These are phyloP conservation scores for Nesogale talazaci DNA, from an alignment of 2,113 vertebrate species.

Conservation along the genomic window DNA sequence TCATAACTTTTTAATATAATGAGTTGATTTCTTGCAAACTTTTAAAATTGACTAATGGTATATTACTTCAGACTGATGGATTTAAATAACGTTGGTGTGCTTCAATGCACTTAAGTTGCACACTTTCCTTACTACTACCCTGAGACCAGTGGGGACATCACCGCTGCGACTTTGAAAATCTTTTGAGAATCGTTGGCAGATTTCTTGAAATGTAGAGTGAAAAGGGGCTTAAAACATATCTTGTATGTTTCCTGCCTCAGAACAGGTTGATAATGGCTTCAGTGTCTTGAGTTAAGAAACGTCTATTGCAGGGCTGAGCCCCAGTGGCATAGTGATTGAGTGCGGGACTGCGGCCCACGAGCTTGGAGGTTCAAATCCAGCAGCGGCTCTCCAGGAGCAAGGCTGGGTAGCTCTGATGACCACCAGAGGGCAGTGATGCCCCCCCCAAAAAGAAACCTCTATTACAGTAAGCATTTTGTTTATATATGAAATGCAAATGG, in stretches of 20 bases:
- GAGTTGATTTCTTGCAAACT: not conserved
- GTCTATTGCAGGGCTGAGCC: too few species aligned
- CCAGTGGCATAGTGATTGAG: too few species aligned
- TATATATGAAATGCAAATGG: not conserved
- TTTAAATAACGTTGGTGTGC: slow-evolving; percentile 16
- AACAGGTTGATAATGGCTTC: not conserved
- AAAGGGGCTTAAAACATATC: not conserved
- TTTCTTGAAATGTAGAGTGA: not conserved
- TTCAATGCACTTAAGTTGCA: not conserved
- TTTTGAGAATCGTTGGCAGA: not conserved
- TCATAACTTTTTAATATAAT: not conserved
- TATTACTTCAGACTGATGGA: not conserved
- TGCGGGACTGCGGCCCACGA: too few species aligned
- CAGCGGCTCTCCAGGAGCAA: too few species aligned
- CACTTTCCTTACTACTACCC: not conserved
- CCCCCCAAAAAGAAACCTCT: too few species aligned
- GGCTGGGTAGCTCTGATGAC: too few species aligned
- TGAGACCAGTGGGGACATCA: not conserved
- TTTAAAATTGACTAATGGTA: not conserved
- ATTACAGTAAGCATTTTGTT: not conserved
- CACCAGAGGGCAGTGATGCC: too few species aligned
- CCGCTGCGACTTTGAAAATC: not conserved
- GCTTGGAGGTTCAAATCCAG: too few species aligned
- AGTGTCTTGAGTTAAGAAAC: not conserved
- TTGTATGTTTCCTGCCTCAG: not conserved